These are phyloP conservation scores for Dinothrombium tinctorium DNA, from an alignment of 1,140 invertebrate genomes.

Conservation along the genomic window DNA sequence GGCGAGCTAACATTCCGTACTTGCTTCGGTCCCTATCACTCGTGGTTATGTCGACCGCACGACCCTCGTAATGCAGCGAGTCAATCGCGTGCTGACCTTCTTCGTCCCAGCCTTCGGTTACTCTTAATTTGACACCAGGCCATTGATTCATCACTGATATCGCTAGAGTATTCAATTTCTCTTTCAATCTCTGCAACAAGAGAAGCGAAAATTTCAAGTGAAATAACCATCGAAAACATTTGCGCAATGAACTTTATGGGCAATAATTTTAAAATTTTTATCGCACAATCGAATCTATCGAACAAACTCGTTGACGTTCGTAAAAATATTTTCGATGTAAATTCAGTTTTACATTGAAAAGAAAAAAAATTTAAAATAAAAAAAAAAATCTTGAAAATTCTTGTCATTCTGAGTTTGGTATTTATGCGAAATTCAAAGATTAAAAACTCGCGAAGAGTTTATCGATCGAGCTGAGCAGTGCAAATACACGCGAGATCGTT, in stretches of 20 bases:
- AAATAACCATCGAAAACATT: conserved; percentile 3
- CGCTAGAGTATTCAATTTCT: conserved; percentile 76
- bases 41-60: conserved; percentile 83
- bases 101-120: conserved; percentile 85
- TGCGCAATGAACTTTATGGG: no score
- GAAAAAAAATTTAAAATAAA: not conserved
- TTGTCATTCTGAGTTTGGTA: no score
- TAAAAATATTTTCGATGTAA: not conserved
- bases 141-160: conserved; percentile 95
- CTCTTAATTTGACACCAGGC: conserved; percentile 70
- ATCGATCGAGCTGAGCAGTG: no score
- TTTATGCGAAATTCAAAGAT: no score
- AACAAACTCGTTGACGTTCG: no score
- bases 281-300: no score
- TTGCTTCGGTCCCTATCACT: conserved; percentile 73
- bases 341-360: not conserved
- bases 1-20: conserved; percentile 76
- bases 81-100: conserved; percentile 47
- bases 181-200: conserved; percentile 63
- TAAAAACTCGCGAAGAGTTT: no score
- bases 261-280: no score
- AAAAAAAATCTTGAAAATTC: no score
- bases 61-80: conserved; percentile 80
- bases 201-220: conserved; percentile 4
- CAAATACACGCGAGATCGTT: no score